These are phyloP conservation scores for Leptinotarsa texana DNA, from an alignment of 1,140 invertebrate species.

Conservation along the genomic window DNA sequence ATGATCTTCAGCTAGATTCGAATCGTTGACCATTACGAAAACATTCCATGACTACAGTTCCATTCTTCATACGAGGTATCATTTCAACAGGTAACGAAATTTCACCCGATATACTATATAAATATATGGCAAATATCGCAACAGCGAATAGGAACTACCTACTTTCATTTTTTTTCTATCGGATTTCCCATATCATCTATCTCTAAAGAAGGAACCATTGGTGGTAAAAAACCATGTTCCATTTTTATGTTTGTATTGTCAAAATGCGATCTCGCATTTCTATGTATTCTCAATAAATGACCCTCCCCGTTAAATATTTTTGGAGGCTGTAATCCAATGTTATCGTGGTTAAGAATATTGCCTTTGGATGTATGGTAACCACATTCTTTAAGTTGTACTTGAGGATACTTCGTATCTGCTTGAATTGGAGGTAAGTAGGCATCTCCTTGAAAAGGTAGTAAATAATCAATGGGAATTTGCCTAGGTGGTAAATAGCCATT, in stretches of 20 bases:
- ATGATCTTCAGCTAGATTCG: too few relatives aligned
- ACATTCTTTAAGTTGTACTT: neutral
- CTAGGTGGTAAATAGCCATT: conserved; percentile 33
- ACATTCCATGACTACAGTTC: neutral
- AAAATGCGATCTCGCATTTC: conserved; percentile 43
- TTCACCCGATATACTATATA: neutral
- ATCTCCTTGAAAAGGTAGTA: conserved; percentile 17
- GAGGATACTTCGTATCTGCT: neutral
- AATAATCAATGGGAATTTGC: conserved; percentile 15
- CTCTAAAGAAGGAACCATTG: conserved; percentile 77
- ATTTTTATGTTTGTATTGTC: conserved; percentile 65
- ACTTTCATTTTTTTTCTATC: conserved; percentile 53
- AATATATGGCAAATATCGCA: conserved; percentile 3
- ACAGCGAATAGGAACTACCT: neutral
- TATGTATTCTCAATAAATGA: conserved; percentile 41
- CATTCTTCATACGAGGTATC: neutral
- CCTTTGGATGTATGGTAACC: neutral
- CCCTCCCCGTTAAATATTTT: conserved; percentile 34
- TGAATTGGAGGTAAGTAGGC: neutral
- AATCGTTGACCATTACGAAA: too few relatives aligned
- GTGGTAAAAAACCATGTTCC: conserved; percentile 82
- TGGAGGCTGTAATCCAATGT: conserved; percentile 56
- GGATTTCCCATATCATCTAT: conserved; percentile 72
- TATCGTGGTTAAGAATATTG: conserved; percentile 11
- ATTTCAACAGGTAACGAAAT: neutral